Percentiles rank a stretch among this genome's conserved stretches.
phyloP scores from a whole-genome alignment of 2,797 vertebrate species.

The Cirrhinus mrigala region DNA sequence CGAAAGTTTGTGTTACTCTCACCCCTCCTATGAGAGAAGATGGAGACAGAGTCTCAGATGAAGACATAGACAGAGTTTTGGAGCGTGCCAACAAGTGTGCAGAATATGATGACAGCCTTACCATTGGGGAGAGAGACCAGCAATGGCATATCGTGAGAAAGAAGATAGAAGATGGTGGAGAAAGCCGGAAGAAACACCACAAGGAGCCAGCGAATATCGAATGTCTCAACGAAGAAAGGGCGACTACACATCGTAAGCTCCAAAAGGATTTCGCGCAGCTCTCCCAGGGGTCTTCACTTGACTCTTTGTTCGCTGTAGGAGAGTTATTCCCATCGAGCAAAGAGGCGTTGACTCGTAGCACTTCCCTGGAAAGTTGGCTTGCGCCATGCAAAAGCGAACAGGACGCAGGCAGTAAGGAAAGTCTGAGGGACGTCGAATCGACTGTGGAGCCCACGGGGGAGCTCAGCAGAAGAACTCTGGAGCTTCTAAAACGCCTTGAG shows the following conservation, averaged over 20 bases:
- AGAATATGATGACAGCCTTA: conserved; percentile 53
- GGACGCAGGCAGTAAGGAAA: conserved; percentile 83
- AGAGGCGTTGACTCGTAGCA: conserved; percentile 83
- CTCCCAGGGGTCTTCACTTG: conserved; percentile 88
- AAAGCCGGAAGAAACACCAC: conserved; percentile 60
- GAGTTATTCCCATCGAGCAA: conserved; percentile 82
- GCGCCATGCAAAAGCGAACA: conserved; percentile 83
- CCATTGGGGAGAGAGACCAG: conserved; percentile 59
- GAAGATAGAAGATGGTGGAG: conserved; percentile 65
- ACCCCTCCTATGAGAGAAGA: conserved; percentile 41
- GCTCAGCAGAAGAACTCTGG: conserved; percentile 94
- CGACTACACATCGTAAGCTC: conserved; percentile 61
- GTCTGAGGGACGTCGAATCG: conserved; percentile 81
- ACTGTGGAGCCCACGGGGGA: conserved; percentile 85
- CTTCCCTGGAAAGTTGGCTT: conserved; percentile 91
- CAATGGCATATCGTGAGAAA: conserved; percentile 58
- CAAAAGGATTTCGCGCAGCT: conserved; percentile 71
- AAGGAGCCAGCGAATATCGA: conserved; percentile 70
- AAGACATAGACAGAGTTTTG: conserved; percentile 64
- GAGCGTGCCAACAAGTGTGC: conserved; percentile 61
- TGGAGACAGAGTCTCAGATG: conserved; percentile 56
- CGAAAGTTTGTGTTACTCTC: conserved; percentile 48
- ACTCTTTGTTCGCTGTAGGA: conserved; percentile 86
- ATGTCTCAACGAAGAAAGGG: conserved; percentile 67
- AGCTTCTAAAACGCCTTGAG: conserved; percentile 93